Base-by-base conservation (phyloP, 2,888 invertebrate genomes). In the Tineola bisselliella region DNA sequence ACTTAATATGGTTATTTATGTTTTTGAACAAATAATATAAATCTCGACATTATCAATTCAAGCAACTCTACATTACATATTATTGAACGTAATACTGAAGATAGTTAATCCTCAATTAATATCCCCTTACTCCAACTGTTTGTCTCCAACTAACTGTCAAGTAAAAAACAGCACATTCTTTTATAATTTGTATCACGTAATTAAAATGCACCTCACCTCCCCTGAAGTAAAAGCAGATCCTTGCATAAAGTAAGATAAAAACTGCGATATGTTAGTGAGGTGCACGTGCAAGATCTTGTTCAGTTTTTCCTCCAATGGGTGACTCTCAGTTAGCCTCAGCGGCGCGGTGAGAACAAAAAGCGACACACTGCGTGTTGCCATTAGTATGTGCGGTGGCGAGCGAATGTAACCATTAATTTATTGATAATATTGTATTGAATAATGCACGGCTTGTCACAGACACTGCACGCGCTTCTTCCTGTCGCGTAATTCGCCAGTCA, bases 351-450 rank as follows among this genome's bases (percentile, higher is more conserved):
- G 57, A 25, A 67, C 74, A 84, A 86, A 84, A 86, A 84, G 76
- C 68, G 71, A 69, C 68, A 67, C 76, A 76, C 81, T 77, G 79
- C 83, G 84, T 86, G 84, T 81, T 79, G 74, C 70, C 79, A 84
- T 86, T 84, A 86, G 18, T 48, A 54, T 54, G 54, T 54, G 18
- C 54, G 25, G 54, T 54, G 54, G 54, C 19, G 12, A n/a, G 17
- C 54, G 17, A 25, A 54, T 54, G 25, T 54, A 25, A 54, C 17
- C 54, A 25, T 54, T 54, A 54, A 54, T 86, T 86, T 86, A 84
- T 82, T 81, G 84, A 79, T 77, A 78, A 66, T 79, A 77, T 72
- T 75, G 76, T 75, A 77, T 77, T 81, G 82, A 82, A 80, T 81
- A 82, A 81, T 80, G 79, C 75, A 78, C 75, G 71, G 68, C 57